These are phyloP conservation scores for Helicorthomorpha holstii DNA, from an alignment of 1,140 invertebrate genomes.

Conservation along the genomic window DNA sequence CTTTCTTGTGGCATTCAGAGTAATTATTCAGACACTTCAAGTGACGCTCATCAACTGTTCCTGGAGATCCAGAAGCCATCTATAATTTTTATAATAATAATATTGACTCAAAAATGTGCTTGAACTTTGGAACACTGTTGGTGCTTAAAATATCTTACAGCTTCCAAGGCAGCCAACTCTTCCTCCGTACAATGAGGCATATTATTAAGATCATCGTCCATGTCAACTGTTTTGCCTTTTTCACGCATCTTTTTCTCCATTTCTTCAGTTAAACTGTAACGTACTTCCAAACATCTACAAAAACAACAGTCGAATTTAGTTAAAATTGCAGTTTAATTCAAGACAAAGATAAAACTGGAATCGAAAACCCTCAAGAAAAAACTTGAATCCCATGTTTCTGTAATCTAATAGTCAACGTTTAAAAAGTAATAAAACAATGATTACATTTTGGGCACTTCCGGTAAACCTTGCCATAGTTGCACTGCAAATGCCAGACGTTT, in stretches of 20 bases:
- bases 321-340: too few species aligned
- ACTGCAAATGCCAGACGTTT: conserved; percentile 30
- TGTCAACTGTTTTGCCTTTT: background rate
- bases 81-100: background rate
- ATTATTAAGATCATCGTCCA: background rate
- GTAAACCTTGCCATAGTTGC: conserved; percentile 29
- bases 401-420: background rate
- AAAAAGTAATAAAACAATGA: background rate
- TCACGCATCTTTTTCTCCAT: background rate
- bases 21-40: background rate
- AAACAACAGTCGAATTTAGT: background rate
- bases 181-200: background rate
- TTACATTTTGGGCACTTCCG: conserved; percentile 23
- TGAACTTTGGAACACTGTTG: background rate
- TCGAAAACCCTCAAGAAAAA: too few species aligned
- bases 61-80: background rate
- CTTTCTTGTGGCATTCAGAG: conserved; percentile 1
- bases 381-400: background rate
- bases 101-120: too few species aligned
- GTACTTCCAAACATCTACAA: conserved; percentile 6
- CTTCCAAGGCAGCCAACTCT: background rate
- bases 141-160: background rate
- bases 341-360: too few species aligned
- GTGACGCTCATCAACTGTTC: background rate
- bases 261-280: background rate